A percentile compares a stretch with the other conserved stretches of the same genome.
Evolutionary conservation across 2,888 invertebrate species (phyloP).

Genomic region (Ichneumoninae sp.): DNA sequence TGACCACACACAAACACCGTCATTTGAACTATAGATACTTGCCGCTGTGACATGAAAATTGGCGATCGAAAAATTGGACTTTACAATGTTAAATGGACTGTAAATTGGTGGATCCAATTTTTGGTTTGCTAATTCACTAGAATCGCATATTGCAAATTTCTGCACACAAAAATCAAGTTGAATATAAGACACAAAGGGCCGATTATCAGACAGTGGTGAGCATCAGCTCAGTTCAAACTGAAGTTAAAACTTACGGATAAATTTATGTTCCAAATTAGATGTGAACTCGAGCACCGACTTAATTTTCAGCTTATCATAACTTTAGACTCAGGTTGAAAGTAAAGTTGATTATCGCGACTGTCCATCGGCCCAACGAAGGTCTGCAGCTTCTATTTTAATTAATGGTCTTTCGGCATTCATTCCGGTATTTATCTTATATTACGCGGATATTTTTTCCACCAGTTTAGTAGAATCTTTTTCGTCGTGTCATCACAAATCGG

Average conservation of each 20-base stretch:
- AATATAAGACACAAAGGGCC: neutral
- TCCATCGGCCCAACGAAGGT: neutral
- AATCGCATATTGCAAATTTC: neutral
- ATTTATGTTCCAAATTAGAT: neutral
- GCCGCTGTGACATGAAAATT: slow-evolving; percentile 5
- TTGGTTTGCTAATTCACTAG: neutral
- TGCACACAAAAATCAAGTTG: neutral
- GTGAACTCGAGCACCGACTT: neutral
- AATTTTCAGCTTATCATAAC: neutral
- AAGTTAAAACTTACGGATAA: neutral
- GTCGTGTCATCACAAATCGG: neutral
- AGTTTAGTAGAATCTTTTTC: neutral
- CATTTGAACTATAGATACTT: slow-evolving; percentile 2
- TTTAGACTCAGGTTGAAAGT: neutral
- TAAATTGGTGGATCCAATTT: neutral
- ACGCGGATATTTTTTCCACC: neutral
- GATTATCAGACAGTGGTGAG: neutral
- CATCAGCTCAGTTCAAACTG: neutral
- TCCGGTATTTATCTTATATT: neutral
- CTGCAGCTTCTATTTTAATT: neutral
- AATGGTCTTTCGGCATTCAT: neutral
- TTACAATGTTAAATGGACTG: neutral
- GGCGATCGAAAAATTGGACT: neutral
- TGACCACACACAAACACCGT: neutral
- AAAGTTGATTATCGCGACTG: neutral